These are phyloP conservation scores for Brachypodius melanocephalos DNA, from an alignment of 2,113 vertebrate species.

Conservation along the genomic window DNA sequence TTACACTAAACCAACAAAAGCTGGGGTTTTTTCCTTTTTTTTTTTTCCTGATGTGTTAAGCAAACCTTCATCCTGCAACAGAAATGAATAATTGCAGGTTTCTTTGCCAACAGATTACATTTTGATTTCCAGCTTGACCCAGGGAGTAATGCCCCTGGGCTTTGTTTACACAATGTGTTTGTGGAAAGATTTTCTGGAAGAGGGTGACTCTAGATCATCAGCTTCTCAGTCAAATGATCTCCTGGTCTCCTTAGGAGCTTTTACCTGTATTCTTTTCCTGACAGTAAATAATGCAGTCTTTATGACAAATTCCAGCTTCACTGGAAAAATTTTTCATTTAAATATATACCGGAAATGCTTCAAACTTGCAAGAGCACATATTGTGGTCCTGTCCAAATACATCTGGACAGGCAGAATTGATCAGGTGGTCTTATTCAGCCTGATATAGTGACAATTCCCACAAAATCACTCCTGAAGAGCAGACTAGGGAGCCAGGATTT, in stretches of 20 bases:
- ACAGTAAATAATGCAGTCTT: neutral
- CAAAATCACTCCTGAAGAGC: neutral
- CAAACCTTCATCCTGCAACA: neutral
- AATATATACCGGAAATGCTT: neutral
- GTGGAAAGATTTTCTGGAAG: neutral
- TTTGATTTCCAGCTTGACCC: neutral
- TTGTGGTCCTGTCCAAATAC: neutral
- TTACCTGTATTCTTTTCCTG: neutral
- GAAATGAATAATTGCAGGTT: neutral
- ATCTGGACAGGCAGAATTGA: neutral
- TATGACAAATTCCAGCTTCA: neutral
- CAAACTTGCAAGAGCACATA: neutral
- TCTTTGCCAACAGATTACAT: neutral
- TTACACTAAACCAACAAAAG: neutral
- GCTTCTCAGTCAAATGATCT: neutral
- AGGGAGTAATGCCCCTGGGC: neutral
- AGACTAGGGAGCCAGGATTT: neutral
- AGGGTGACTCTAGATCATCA: neutral
- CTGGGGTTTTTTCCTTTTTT: neutral
- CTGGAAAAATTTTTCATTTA: neutral
- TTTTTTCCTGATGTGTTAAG: neutral
- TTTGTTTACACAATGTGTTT: neutral
- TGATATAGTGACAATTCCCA: neutral
- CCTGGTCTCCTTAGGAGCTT: neutral
- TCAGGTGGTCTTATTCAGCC: neutral